Evolutionary conservation across 1,140 invertebrate species (phyloP).

Genomic region (Ceratitis capitata): DNA sequence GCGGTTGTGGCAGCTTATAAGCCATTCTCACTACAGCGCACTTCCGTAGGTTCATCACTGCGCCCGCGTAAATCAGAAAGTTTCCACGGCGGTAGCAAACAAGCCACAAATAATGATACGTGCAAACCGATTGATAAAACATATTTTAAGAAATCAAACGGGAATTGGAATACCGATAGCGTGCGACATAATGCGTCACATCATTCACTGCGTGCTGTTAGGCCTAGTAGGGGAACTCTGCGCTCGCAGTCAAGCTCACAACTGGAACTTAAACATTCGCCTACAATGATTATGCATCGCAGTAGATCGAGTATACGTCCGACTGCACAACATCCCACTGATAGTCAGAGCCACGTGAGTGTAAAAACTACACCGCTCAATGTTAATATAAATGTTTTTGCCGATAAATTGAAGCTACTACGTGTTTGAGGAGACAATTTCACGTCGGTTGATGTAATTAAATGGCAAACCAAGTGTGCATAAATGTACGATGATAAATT

Average conservation of each 20-base stretch:
- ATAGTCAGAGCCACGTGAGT: neutral
- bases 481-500: neutral
- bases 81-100: neutral
- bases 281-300: neutral
- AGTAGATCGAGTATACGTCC: neutral
- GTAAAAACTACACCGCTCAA: constrained; percentile 43
- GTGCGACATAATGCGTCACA: neutral
- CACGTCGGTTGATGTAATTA: neutral
- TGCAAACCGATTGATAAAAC: neutral
- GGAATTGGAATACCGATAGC: neutral
- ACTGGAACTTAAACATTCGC: neutral
- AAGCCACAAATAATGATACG: neutral
- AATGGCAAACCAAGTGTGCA: no score
- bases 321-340: neutral
- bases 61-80: neutral
- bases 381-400: constrained; percentile 56
- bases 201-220: neutral
- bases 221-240: neutral
- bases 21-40: neutral
- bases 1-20: constrained; percentile 3
- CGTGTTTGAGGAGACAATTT: constrained; percentile 38
- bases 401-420: constrained; percentile 48
- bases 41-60: neutral
- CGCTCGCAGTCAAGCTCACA: neutral
- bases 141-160: neutral